Conservation (phyloP, 2,888 invertebrate genomes). For the Aphelenchoides bicaudatus region DNA sequence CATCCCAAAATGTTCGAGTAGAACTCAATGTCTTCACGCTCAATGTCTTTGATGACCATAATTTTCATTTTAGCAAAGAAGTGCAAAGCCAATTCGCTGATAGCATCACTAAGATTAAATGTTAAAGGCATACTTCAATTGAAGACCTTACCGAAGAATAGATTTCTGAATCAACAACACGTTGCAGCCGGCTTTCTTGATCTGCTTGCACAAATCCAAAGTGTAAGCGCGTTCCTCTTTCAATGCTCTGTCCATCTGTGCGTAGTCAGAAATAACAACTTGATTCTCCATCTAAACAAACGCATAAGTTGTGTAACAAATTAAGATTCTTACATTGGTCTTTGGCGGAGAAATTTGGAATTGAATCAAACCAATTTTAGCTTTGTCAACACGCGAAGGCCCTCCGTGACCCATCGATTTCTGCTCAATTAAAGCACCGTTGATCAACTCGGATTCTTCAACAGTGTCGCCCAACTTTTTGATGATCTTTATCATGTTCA, state of each 20-base stretch:
- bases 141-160: constrained; percentile 69
- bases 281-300: constrained; percentile 80
- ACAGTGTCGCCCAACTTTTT: constrained; percentile 75
- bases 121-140: not conserved
- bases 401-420: constrained; percentile 80
- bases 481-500: constrained; percentile 91
- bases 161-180: constrained; percentile 85
- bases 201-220: constrained; percentile 94
- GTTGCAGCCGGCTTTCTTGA: constrained; percentile 96
- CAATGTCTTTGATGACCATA: constrained; percentile 94
- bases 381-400: constrained; percentile 88
- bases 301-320: not conserved
- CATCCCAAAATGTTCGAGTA: constrained; percentile 73
- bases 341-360: constrained; percentile 99
- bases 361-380: constrained; percentile 95
- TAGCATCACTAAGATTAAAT: constrained; percentile 74
- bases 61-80: constrained; percentile 98
- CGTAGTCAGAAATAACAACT: constrained; percentile 87
- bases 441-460: constrained; percentile 90
- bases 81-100: constrained; percentile 92
- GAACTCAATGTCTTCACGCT: constrained; percentile 95
- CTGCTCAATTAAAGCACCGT: constrained; percentile 90
- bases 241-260: constrained; percentile 97
- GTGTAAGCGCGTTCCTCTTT: constrained; percentile 96
- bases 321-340: constrained; percentile 89